A percentile compares a stretch with the other conserved stretches of the same genome.
Evolutionary conservation across 1,140 invertebrate genomes (phyloP).

Genomic region (Hestina assimilis): DNA sequence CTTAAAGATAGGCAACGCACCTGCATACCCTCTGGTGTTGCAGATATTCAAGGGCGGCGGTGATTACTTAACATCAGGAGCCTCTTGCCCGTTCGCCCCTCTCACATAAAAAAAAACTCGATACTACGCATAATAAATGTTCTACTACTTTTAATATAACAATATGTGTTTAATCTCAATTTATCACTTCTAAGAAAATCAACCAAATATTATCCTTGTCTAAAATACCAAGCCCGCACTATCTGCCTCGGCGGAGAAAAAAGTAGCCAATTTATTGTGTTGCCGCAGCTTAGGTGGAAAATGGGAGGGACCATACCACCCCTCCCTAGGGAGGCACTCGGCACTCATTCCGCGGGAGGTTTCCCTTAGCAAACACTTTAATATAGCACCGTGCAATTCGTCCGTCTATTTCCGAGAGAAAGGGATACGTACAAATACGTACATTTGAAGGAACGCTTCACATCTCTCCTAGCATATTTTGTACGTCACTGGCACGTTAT

Average conservation of each 20-base stretch:
- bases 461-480: slow-evolving; percentile 10
- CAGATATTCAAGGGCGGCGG: no score
- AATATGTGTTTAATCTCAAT: neutral
- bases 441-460: slow-evolving; percentile 24
- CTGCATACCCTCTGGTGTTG: no score
- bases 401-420: slow-evolving; percentile 26
- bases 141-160: neutral
- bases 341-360: slow-evolving; percentile 22
- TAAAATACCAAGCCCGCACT: slow-evolving; percentile 1
- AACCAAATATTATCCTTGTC: slow-evolving; percentile 1
- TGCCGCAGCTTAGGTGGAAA: slow-evolving; percentile 11
- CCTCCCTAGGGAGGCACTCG: slow-evolving; percentile 10
- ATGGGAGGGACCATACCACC: neutral
- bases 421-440: slow-evolving; percentile 21
- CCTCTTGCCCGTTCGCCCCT: no score
- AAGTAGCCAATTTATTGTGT: slow-evolving; percentile 26
- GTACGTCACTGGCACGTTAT: slow-evolving; percentile 1
- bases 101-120: no score
- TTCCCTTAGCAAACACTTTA: slow-evolving; percentile 37
- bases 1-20: no score
- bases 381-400: slow-evolving; percentile 33
- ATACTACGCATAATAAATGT: neutral
- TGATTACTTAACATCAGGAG: no score
- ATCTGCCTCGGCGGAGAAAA: slow-evolving; percentile 14
- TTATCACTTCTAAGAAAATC: neutral